A percentile compares a stretch with the other conserved stretches of the same genome.
phyloP scores from a whole-genome alignment of 2,797 vertebrate genomes.

The Bufotes viridis region DNA sequence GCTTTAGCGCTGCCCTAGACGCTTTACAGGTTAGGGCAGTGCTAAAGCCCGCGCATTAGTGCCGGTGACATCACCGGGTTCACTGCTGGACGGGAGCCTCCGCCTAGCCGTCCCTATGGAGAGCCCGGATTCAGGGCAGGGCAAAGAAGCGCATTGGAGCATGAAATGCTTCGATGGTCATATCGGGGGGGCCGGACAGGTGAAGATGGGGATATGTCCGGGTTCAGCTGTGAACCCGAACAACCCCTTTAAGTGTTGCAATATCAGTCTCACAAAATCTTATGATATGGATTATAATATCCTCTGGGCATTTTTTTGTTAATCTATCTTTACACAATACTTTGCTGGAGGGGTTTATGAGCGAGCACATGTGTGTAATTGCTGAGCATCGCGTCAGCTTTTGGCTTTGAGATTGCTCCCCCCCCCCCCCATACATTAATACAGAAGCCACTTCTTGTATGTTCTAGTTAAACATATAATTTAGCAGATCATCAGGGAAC shows the following conservation, averaged over 20 bases:
- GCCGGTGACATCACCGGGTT: too few species aligned
- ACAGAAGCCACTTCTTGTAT: background rate
- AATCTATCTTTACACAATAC: background rate
- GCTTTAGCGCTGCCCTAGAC: too few species aligned
- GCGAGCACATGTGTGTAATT: constrained; percentile 2
- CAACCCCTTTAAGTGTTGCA: background rate
- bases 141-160: too few species aligned
- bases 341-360: background rate
- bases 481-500: background rate
- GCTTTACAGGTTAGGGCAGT: too few species aligned
- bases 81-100: too few species aligned
- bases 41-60: too few species aligned
- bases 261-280: background rate
- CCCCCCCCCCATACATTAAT: background rate
- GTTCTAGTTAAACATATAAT: background rate
- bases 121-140: too few species aligned
- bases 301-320: background rate
- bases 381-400: background rate
- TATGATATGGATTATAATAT: background rate
- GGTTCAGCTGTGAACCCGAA: too few species aligned
- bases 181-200: too few species aligned
- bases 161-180: too few species aligned
- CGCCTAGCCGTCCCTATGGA: too few species aligned
- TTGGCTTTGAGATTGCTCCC: constrained; percentile 1
- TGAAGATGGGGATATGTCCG: too few species aligned